Evolutionary conservation across 2,113 vertebrate species (phyloP).

Genomic region (Melanerpes formicivorus): DNA sequence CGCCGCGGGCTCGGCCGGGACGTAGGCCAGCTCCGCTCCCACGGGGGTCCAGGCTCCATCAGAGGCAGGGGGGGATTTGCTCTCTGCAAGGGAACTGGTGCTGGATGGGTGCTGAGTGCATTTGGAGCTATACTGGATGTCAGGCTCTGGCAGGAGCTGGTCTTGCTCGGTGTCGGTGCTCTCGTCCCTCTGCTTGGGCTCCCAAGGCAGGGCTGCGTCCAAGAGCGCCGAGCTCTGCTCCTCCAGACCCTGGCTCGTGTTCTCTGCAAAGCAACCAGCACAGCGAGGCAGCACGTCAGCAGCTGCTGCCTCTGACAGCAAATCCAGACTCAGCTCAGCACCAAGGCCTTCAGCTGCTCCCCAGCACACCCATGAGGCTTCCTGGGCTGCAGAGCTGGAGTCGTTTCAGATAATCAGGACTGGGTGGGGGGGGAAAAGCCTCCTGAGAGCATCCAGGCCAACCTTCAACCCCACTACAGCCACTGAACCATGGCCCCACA

Average conservation of each 20-base stretch:
- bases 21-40: constrained; percentile 26
- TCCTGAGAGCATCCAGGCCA: too few relatives aligned
- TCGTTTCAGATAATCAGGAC: too few relatives aligned
- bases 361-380: background rate
- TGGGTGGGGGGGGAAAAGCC: too few relatives aligned
- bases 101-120: constrained; percentile 47
- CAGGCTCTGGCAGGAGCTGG: background rate
- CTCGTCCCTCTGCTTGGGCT: constrained; percentile 45
- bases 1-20: constrained; percentile 67
- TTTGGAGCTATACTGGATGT: constrained; percentile 18
- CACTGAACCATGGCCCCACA: too few relatives aligned
- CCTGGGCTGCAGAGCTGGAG: too few relatives aligned
- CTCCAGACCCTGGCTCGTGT: too few relatives aligned
- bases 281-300: background rate
- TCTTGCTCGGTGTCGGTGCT: constrained; percentile 66
- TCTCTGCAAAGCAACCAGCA: background rate
- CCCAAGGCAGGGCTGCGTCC: background rate
- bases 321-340: background rate
- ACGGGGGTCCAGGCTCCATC: background rate
- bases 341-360: background rate
- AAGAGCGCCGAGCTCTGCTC: background rate
- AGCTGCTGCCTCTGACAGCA: background rate
- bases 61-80: background rate
- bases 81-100: background rate
- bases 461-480: too few relatives aligned